Evolutionary conservation across 2,888 invertebrate genomes (phyloP).

Genomic region (Vandiemenella viatica): DNA sequence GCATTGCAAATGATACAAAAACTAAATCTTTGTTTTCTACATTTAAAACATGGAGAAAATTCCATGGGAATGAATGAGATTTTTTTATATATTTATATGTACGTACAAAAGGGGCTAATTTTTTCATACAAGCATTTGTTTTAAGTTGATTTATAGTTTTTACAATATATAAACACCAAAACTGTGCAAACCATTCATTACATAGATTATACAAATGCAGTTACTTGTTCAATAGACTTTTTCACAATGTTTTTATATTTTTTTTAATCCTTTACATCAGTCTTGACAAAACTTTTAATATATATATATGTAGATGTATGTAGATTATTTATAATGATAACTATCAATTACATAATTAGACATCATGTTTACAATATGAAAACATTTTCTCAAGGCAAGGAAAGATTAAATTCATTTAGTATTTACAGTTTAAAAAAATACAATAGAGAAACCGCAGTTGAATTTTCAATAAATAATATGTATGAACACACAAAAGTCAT

Average conservation of each 20-base stretch:
- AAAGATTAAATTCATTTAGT: not conserved
- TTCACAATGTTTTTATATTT: constrained; percentile 13
- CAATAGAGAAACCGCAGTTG: not conserved
- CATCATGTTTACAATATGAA: not conserved
- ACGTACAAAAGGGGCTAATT: constrained; percentile 14
- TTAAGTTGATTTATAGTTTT: constrained; percentile 10
- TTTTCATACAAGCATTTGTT: constrained; percentile 6
- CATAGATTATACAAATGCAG: constrained; percentile 16
- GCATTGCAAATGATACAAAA: not conserved
- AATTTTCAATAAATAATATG: too few species aligned
- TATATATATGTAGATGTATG: constrained; percentile 10
- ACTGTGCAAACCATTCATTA: constrained; percentile 13
- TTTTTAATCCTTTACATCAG: constrained; percentile 18
- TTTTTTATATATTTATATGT: constrained; percentile 1
- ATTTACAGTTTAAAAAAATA: not conserved
- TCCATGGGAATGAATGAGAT: constrained; percentile 12
- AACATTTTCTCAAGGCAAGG: not conserved
- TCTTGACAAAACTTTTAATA: constrained; percentile 18
- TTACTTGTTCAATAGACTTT: constrained; percentile 12
- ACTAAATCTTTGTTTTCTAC: constrained; percentile 3
- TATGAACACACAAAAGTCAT: too few species aligned
- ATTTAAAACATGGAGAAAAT: constrained; percentile 3
- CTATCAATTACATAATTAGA: constrained; percentile 2
- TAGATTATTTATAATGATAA: constrained; percentile 6
- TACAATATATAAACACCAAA: constrained; percentile 15